Evolutionary conservation across 2,113 vertebrate genomes (phyloP).

Genomic region (Nothocercus nigrocapillus): DNA sequence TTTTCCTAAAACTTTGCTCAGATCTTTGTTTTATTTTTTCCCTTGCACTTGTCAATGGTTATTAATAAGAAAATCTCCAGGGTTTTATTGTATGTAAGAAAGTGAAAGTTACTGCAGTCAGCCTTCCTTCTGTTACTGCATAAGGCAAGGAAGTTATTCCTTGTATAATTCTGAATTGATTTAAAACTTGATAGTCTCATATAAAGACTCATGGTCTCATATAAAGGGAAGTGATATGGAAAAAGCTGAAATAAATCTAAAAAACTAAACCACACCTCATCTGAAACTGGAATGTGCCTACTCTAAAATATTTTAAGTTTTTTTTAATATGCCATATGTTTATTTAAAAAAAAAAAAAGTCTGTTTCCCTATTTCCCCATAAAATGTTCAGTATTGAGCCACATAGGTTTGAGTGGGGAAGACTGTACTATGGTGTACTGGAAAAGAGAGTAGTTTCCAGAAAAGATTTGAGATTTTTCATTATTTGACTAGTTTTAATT

Average conservation of each 20-base stretch:
- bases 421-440: background rate
- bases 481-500: constrained; percentile 42
- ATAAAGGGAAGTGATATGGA: background rate
- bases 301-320: background rate
- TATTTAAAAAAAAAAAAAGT: background rate
- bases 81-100: constrained; percentile 48
- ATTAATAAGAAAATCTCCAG: constrained; percentile 53
- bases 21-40: constrained; percentile 37
- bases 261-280: background rate
- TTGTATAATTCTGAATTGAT: constrained; percentile 25
- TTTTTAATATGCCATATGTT: background rate
- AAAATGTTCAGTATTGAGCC: background rate
- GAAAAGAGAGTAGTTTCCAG: background rate
- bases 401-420: background rate
- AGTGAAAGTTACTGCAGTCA: constrained; percentile 1
- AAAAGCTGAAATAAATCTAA: background rate
- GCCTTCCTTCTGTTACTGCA: constrained; percentile 5
- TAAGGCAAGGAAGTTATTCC: background rate
- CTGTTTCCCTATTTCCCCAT: background rate
- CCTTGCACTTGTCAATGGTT: constrained; percentile 42
- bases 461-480: constrained; percentile 13
- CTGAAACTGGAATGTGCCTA: background rate
- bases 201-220: background rate
- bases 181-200: background rate
- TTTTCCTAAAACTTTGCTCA: constrained; percentile 56